Evolutionary conservation across 2,113 vertebrate species (phyloP).

Genomic region (Theristicus caerulescens): DNA sequence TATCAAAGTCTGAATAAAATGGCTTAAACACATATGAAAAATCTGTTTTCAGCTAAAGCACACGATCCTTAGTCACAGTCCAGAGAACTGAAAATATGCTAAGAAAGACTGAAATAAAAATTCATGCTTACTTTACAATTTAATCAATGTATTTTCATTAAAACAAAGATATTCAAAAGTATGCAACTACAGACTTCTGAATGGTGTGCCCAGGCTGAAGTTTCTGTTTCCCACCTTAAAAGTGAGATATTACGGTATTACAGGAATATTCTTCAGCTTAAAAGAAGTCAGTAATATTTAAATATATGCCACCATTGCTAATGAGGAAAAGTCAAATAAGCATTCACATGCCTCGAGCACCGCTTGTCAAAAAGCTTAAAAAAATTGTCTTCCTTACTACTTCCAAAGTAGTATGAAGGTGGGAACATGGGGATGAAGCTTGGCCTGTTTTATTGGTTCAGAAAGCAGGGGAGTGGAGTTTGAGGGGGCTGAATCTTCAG

Average conservation of each 20-base stretch:
- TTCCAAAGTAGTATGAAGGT: background rate
- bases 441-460: background rate
- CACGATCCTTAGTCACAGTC: background rate
- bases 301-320: background rate
- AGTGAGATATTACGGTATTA: background rate
- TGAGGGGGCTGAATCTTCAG: background rate
- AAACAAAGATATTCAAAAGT: background rate
- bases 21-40: background rate
- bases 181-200: background rate
- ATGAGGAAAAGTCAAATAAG: background rate
- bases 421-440: background rate
- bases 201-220: background rate
- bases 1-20: background rate
- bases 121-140: background rate
- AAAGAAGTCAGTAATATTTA: background rate
- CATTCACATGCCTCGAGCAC: background rate
- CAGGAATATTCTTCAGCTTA: background rate
- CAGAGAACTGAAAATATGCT: background rate
- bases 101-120: background rate
- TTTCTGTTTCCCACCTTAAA: background rate
- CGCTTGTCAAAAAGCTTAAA: background rate
- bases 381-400: background rate
- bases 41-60: background rate
- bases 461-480: background rate
- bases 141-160: background rate